Evolutionary conservation across 2,797 vertebrate genomes (phyloP).

Genomic region (Danio albolineatus): DNA sequence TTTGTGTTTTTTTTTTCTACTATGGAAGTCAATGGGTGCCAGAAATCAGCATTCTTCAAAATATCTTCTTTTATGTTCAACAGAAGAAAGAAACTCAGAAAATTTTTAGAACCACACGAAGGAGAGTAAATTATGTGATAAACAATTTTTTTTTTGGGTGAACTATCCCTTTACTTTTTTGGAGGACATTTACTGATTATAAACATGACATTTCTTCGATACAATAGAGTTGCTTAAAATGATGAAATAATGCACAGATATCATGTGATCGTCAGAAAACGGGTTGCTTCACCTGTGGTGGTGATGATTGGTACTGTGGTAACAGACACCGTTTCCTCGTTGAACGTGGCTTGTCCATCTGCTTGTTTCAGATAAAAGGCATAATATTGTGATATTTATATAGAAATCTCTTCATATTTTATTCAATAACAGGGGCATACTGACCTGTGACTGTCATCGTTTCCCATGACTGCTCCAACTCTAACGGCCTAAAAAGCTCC

Average conservation of each 20-base stretch:
- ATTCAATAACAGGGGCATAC: neutral
- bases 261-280: neutral
- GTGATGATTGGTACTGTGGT: conserved; percentile 31
- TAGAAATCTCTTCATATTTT: neutral
- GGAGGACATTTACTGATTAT: neutral
- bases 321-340: conserved; percentile 32
- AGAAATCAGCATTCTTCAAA: too few relatives aligned
- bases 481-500: conserved; percentile 41
- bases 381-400: neutral
- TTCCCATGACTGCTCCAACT: conserved; percentile 41
- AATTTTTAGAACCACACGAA: too few relatives aligned
- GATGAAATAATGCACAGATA: neutral
- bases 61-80: too few relatives aligned
- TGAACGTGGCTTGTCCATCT: conserved; percentile 4
- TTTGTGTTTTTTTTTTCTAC: too few relatives aligned
- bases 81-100: too few relatives aligned
- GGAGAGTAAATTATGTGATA: too few relatives aligned
- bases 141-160: too few relatives aligned
- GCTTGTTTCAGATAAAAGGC: neutral
- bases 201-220: neutral
- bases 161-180: neutral
- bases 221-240: neutral
- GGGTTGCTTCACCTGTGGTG: conserved; percentile 24
- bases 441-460: conserved; percentile 6
- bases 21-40: too few relatives aligned